phyloP scores from a whole-genome alignment of 2,113 vertebrate species.

The Agapornis roseicollis region DNA sequence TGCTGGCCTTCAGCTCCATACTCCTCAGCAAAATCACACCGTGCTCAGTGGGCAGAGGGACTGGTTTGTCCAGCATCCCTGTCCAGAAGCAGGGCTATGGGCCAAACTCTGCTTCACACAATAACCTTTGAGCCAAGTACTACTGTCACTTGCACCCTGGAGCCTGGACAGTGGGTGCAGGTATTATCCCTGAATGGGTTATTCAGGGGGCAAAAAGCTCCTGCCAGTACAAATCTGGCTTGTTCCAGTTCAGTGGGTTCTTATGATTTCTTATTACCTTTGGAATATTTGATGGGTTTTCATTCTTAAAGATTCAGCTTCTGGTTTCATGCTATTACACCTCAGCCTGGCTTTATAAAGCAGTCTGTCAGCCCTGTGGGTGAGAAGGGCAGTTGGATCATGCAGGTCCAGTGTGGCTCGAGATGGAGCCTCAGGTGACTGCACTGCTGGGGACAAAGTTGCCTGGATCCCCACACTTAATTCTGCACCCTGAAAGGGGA shows the following conservation, averaged over 20 bases:
- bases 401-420: neutral
- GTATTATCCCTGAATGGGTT: neutral
- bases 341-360: neutral
- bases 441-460: neutral
- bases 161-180: neutral
- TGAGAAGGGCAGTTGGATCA: neutral
- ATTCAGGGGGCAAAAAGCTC: neutral
- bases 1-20: neutral
- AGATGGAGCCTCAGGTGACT: neutral
- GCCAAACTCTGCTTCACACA: neutral
- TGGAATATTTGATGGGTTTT: neutral
- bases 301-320: neutral
- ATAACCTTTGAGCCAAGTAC: neutral
- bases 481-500: neutral
- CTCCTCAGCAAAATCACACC: neutral
- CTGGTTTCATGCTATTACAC: neutral
- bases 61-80: neutral
- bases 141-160: neutral
- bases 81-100: neutral
- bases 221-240: neutral
- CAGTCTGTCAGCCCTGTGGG: neutral
- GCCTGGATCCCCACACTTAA: accelerated
- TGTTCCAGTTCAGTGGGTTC: neutral
- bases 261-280: neutral
- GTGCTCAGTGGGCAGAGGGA: neutral